Evolutionary conservation across 2,113 vertebrate genomes (phyloP).

Genomic region (Pelmatolapia mariae): DNA sequence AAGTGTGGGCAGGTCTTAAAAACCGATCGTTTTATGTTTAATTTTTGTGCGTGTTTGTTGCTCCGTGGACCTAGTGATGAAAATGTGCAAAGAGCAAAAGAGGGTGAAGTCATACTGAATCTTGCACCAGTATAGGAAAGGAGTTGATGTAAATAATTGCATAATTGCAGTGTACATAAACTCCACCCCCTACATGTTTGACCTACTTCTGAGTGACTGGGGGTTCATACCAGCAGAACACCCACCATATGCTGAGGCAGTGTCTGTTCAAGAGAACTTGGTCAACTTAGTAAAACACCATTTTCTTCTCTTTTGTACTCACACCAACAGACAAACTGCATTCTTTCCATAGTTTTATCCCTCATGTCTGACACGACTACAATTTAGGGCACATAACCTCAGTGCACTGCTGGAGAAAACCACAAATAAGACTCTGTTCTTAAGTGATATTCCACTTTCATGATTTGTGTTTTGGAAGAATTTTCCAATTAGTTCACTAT

Average conservation of each 20-base stretch:
- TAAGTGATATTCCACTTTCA: slow-evolving; percentile 9
- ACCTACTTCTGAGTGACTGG: slow-evolving; percentile 55
- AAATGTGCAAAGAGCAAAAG: neutral
- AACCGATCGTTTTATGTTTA: neutral
- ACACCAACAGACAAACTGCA: slow-evolving; percentile 1
- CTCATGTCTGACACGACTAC: slow-evolving; percentile 25
- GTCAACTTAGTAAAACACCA: neutral
- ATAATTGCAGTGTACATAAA: slow-evolving; percentile 41
- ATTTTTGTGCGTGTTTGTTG: neutral
- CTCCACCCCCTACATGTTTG: slow-evolving; percentile 7
- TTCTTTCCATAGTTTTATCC: slow-evolving; percentile 41
- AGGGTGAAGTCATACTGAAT: neutral
- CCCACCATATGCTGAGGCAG: slow-evolving; percentile 18
- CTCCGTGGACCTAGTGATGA: neutral
- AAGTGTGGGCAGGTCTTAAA: neutral
- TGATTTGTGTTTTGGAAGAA: slow-evolving; percentile 7
- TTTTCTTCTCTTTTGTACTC: neutral
- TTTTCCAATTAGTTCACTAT: neutral
- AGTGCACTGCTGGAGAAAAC: slow-evolving; percentile 3
- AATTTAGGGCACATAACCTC: slow-evolving; percentile 15
- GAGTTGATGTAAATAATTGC: slow-evolving; percentile 37
- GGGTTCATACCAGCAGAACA: slow-evolving; percentile 12
- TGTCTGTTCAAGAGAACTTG: neutral
- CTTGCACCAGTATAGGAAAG: neutral
- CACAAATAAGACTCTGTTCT: slow-evolving; percentile 5